phyloP scores from a whole-genome alignment of 2,888 invertebrate species.

The Ophonus ardosiacus region DNA sequence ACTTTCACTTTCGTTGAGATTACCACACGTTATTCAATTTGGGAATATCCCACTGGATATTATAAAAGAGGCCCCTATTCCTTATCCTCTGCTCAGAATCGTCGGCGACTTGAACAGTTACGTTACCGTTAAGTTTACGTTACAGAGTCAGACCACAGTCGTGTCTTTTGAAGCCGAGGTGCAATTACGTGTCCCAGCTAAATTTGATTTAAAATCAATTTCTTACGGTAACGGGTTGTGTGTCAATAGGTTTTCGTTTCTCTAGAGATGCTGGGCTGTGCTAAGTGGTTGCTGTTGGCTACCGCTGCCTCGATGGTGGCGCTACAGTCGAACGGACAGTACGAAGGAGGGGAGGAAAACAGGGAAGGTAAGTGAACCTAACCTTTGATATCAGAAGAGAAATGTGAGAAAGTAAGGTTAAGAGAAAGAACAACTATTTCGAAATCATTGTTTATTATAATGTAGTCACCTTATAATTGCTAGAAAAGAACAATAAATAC shows the following conservation, averaged over 20 bases:
- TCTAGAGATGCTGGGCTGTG: slow-evolving; percentile 72
- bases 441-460: not conserved
- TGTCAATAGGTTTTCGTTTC: slow-evolving; percentile 35
- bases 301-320: slow-evolving; percentile 77
- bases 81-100: slow-evolving; percentile 28
- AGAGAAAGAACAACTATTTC: not conserved
- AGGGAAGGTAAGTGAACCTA: slow-evolving; percentile 71
- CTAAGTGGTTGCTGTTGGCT: slow-evolving; percentile 78
- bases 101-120: slow-evolving; percentile 16
- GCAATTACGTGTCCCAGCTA: slow-evolving; percentile 30
- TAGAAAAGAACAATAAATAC: not conserved
- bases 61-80: slow-evolving; percentile 29
- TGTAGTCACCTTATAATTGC: not conserved
- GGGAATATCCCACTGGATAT: slow-evolving; percentile 46
- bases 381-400: slow-evolving; percentile 4
- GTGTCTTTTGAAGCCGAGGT: slow-evolving; percentile 25
- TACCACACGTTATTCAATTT: slow-evolving; percentile 33
- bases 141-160: not conserved
- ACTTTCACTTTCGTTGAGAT: slow-evolving; percentile 52
- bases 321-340: slow-evolving; percentile 78
- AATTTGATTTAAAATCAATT: slow-evolving; percentile 59
- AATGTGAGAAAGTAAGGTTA: slow-evolving; percentile 13
- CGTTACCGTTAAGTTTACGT: slow-evolving; percentile 34
- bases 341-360: slow-evolving; percentile 66
- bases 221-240: slow-evolving; percentile 30